These are phyloP conservation scores for Hypothenemus hampei DNA, from an alignment of 1,140 invertebrate species.

Conservation along the genomic window DNA sequence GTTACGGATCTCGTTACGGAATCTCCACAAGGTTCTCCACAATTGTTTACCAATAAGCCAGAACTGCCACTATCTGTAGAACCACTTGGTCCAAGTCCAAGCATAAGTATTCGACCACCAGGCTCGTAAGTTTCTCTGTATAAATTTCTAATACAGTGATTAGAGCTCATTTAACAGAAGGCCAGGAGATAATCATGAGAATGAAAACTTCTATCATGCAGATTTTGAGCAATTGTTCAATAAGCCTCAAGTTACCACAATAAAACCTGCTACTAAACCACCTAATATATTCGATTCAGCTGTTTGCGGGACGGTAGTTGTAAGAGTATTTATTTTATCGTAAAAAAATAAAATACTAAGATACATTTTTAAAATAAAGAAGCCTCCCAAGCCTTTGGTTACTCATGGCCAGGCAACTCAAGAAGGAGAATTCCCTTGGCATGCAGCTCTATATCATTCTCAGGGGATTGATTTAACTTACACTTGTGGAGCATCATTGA, in stretches of 20 bases:
- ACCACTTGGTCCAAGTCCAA: neutral
- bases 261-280: neutral
- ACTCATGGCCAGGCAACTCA: slow-evolving; percentile 40
- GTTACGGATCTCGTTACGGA: slow-evolving; percentile 31
- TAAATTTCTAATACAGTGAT: too few species aligned
- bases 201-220: slow-evolving; percentile 39
- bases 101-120: neutral
- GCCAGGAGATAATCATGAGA: slow-evolving; percentile 14
- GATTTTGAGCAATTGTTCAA: slow-evolving; percentile 29
- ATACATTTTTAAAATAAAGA: slow-evolving; percentile 3
- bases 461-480: slow-evolving; percentile 47
- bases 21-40: slow-evolving; percentile 21
- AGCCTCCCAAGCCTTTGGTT: slow-evolving; percentile 25
- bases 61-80: neutral
- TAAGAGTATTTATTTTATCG: slow-evolving; percentile 14
- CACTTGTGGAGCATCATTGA: slow-evolving; percentile 75
- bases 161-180: too few species aligned
- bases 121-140: slow-evolving; percentile 1
- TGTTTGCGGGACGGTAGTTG: slow-evolving; percentile 39
- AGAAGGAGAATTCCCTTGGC: slow-evolving; percentile 43
- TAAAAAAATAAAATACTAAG: too few species aligned
- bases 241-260: slow-evolving; percentile 1
- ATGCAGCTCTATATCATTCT: slow-evolving; percentile 39
- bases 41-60: slow-evolving; percentile 30
- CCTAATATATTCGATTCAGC: slow-evolving; percentile 8